Conservation (phyloP, 92 coral and sea anemone species). For the Phenganax subtilis region DNA sequence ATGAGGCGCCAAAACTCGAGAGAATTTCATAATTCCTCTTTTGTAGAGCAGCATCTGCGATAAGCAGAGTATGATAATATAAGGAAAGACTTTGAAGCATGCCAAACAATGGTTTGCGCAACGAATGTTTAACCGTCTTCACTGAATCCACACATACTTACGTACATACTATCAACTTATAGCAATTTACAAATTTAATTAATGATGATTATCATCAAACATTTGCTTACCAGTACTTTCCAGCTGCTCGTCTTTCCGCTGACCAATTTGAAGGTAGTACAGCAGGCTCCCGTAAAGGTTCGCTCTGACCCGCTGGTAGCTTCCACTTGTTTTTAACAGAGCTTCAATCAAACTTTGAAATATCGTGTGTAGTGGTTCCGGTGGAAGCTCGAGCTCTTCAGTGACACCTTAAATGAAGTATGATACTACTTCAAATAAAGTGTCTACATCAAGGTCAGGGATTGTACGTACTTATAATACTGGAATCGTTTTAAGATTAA, state of each 20-base stretch:
- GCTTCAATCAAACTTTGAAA: conserved; percentile 80
- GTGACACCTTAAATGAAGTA: conserved; percentile 11
- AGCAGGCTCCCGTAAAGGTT: conserved; percentile 89
- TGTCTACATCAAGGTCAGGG: neutral
- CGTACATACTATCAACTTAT: too few species aligned
- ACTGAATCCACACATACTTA: too few species aligned
- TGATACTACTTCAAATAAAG: neutral
- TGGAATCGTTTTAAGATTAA: too few species aligned
- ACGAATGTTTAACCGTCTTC: too few species aligned
- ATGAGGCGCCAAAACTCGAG: conserved; percentile 91
- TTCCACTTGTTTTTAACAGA: conserved; percentile 85
- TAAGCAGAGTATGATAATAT: neutral
- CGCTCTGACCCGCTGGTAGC: conserved; percentile 86
- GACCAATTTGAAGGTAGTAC: conserved; percentile 85
- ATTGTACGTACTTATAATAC: too few species aligned
- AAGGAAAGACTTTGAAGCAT: too few species aligned
- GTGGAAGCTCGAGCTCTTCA: conserved; percentile 56
- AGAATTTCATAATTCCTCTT: conserved; percentile 41
- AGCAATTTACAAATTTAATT: too few species aligned
- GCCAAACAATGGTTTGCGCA: too few species aligned
- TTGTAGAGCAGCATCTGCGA: conserved; percentile 18
- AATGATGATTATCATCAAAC: neutral
- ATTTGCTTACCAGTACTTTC: conserved; percentile 51
- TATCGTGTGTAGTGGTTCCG: conserved; percentile 79
- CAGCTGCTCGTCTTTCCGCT: conserved; percentile 54